These are phyloP conservation scores for Phyto melanocephala DNA, from an alignment of 2,888 invertebrate species.

Conservation along the genomic window DNA sequence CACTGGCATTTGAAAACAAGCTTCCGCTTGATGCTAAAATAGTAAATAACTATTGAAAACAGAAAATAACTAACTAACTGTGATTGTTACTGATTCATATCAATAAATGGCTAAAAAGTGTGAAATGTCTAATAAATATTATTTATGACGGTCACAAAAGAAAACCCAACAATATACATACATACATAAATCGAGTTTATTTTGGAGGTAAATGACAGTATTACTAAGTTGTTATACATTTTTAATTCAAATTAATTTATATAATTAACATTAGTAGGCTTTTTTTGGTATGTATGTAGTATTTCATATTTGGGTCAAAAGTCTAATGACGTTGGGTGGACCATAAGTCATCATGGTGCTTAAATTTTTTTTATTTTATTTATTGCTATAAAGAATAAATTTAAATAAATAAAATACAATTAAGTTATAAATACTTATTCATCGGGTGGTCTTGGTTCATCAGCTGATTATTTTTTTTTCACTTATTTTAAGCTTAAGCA, in stretches of 20 bases:
- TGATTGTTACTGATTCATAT: constrained; percentile 12
- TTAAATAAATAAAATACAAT: too few relatives aligned
- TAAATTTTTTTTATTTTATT: too few relatives aligned
- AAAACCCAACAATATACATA: too few relatives aligned
- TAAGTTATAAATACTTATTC: too few relatives aligned
- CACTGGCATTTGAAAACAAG: not conserved
- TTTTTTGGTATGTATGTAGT: not conserved
- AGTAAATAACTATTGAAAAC: not conserved
- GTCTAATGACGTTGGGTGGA: not conserved
- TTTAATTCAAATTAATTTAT: not conserved
- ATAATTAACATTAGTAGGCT: not conserved
- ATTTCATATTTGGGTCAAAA: not conserved
- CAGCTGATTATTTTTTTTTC: too few relatives aligned
- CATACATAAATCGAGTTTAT: not conserved
- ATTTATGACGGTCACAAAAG: not conserved
- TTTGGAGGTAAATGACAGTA: not conserved
- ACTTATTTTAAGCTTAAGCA: too few relatives aligned
- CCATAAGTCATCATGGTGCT: too few relatives aligned
- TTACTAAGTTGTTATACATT: not conserved
- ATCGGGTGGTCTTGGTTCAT: too few relatives aligned
- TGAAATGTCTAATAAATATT: constrained; percentile 20
- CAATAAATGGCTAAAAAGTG: constrained; percentile 29
- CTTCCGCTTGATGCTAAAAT: constrained; percentile 23
- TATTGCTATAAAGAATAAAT: too few relatives aligned
- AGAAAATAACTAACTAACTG: not conserved